Percentiles rank a stretch among this genome's conserved stretches.
These are phyloP conservation scores for Lasius fuliginosus DNA, from an alignment of 2,888 invertebrate genomes.

Conservation along the genomic window DNA sequence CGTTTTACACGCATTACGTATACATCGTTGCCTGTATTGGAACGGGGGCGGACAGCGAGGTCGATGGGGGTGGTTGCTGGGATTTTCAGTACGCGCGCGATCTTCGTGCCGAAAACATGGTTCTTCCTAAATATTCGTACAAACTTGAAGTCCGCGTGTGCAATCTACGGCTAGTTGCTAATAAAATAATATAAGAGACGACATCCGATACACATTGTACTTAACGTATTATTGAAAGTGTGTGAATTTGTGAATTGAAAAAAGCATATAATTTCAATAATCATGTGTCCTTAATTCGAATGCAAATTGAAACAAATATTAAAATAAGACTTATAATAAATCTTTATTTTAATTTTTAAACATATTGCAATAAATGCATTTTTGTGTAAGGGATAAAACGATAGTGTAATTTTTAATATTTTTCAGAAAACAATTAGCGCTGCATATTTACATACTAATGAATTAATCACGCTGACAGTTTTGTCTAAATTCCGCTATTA, in stretches of 20 bases:
- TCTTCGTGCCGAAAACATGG: slow-evolving; percentile 81
- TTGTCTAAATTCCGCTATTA: slow-evolving; percentile 28
- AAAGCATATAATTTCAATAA: background rate
- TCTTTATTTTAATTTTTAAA: background rate
- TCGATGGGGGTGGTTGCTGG: slow-evolving; percentile 79
- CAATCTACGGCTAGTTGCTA: background rate
- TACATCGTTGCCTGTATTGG: slow-evolving; percentile 62
- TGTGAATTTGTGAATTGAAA: background rate
- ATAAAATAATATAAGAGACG: slow-evolving; percentile 6
- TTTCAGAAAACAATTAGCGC: slow-evolving; percentile 18
- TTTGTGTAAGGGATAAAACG: background rate
- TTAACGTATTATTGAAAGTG: slow-evolving; percentile 1
- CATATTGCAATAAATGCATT: background rate
- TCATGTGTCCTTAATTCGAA: background rate
- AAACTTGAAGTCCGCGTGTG: slow-evolving; percentile 17
- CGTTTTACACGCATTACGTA: slow-evolving; percentile 54
- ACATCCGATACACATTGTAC: background rate
- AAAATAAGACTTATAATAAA: background rate
- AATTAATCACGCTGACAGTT: slow-evolving; percentile 37
- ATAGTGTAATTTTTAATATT: slow-evolving; percentile 15
- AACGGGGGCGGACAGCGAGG: slow-evolving; percentile 68
- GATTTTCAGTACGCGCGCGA: slow-evolving; percentile 84
- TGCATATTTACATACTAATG: slow-evolving; percentile 23
- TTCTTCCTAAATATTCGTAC: slow-evolving; percentile 47
- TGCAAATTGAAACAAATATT: background rate